Base-by-base conservation (phyloP, 2,888 invertebrate species). In the Cheilosia vernalis region DNA sequence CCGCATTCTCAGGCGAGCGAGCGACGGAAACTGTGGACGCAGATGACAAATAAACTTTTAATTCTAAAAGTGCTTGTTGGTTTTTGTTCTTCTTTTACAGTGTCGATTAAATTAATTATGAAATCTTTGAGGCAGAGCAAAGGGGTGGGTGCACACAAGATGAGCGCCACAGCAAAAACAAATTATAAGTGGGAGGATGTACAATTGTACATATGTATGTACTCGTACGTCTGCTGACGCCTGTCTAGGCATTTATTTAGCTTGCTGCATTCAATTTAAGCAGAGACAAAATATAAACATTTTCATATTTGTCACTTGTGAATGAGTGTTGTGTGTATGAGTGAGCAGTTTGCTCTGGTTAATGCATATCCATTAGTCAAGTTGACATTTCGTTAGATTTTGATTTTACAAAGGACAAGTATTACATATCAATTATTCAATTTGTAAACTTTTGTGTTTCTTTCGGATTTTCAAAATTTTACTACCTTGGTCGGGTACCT, bases 91-190 rank as follows among this genome's bases (percentile, higher is more conserved):
- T 27, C 30, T 47, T 51, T 56, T 42, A 61, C 72, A 53, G 66
- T 74, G 63, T 64, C 67, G 79, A 79, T 84, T 79, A 55, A 77
- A 40, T 37, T 64, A 84, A 79, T 79, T 84, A 84, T 84, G 74
- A 84, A 80, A 84, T 74, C 53, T 44, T 63, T 56, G 73, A 44
- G 21, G 49, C 21, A 21, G 49, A 13, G 19, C 9, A 44, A 44
- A 33, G 70, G 37, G 27, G 17, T 47, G 24, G 53, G 13, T 17
- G 27, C 69, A 60, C 49, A 19, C 10, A 19, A 51, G 30, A 53
- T 47, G 33, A 47, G 51, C 37, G 37, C 47, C 17, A 69, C 27
- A 44, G 55, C 30, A 44, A 44, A 66, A 33, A 33, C 13, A 33
- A 30, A 30, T 10, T 17, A 17, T n/a, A 66, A 64, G 74, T 72